A percentile compares a stretch with the other conserved stretches of the same genome.
Conservation (phyloP, 2,888 invertebrate species). For the Drosophila eohydei region DNA sequence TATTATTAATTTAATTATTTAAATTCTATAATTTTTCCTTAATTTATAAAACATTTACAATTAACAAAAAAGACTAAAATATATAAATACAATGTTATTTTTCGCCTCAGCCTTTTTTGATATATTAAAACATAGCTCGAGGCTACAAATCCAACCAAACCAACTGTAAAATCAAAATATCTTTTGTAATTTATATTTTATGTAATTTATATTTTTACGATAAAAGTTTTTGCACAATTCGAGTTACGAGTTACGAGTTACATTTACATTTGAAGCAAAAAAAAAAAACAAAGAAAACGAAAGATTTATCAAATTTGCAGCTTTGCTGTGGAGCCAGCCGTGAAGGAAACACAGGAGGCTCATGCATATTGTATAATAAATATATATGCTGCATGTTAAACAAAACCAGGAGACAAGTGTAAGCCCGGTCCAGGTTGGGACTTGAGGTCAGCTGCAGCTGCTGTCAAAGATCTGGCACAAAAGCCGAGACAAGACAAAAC, state of each 20-base stretch:
- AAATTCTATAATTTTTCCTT: not conserved
- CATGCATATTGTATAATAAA: slow-evolving; percentile 71
- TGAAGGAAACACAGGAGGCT: slow-evolving; percentile 25
- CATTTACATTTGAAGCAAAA: slow-evolving; percentile 14
- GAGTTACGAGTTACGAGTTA: not conserved
- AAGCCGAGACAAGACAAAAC: slow-evolving; percentile 23
- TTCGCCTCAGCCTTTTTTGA: not conserved
- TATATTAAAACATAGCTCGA: not conserved
- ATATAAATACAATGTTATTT: not conserved
- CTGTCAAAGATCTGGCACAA: slow-evolving; percentile 27
- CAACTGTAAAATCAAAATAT: not conserved
- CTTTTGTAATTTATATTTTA: not conserved
- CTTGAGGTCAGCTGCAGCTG: slow-evolving; percentile 36
- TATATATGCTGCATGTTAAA: slow-evolving; percentile 37
- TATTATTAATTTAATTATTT: not conserved
- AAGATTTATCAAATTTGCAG: slow-evolving; percentile 42
- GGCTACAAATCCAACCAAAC: not conserved
- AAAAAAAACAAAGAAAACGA: slow-evolving; percentile 5
- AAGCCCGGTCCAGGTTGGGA: slow-evolving; percentile 24
- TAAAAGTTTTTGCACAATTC: not conserved
- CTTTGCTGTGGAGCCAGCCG: slow-evolving; percentile 13
- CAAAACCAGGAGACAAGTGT: slow-evolving; percentile 38
- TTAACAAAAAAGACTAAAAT: not conserved
- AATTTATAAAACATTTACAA: not conserved
- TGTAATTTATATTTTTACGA: slow-evolving; percentile 8